Conservation (phyloP, 2,797 vertebrate genomes). For the Melanotaenia boesemani region DNA sequence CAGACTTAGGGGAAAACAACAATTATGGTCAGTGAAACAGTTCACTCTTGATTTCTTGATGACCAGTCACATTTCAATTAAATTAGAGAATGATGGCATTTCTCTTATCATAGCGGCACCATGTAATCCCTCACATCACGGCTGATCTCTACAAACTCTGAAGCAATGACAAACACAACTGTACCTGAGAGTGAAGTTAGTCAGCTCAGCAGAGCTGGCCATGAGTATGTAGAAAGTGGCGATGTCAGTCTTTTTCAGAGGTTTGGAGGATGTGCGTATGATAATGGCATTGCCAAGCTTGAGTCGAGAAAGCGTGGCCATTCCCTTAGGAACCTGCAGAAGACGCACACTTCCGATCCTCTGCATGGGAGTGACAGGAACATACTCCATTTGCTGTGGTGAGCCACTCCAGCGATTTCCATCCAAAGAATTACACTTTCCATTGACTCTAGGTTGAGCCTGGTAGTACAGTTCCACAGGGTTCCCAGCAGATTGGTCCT, state of each 20-base stretch:
- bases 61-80: constrained; percentile 12
- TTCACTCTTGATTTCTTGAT: constrained; percentile 13
- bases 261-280: constrained; percentile 86
- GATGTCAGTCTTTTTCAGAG: constrained; percentile 87
- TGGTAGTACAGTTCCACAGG: constrained; percentile 93
- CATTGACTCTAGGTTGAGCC: constrained; percentile 75
- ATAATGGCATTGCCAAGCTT: constrained; percentile 87
- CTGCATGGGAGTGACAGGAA: constrained; percentile 87
- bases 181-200: constrained; percentile 93
- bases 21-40: constrained; percentile 18
- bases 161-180: constrained; percentile 24
- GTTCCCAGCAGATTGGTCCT: constrained; percentile 83
- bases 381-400: constrained; percentile 81
- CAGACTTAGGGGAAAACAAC: constrained; percentile 34
- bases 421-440: constrained; percentile 78
- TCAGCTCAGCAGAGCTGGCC: constrained; percentile 85
- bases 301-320: constrained; percentile 85
- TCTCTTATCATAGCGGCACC: neutral
- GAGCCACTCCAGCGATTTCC: constrained; percentile 67
- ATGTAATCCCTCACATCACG: neutral
- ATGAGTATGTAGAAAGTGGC: constrained; percentile 90
- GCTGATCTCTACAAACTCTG: neutral
- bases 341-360: constrained; percentile 93
- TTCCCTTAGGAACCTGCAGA: constrained; percentile 83
- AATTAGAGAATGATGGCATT: neutral